These are phyloP conservation scores for Proterorhinus semilunaris DNA, from an alignment of 2,113 vertebrate genomes.

Conservation along the genomic window DNA sequence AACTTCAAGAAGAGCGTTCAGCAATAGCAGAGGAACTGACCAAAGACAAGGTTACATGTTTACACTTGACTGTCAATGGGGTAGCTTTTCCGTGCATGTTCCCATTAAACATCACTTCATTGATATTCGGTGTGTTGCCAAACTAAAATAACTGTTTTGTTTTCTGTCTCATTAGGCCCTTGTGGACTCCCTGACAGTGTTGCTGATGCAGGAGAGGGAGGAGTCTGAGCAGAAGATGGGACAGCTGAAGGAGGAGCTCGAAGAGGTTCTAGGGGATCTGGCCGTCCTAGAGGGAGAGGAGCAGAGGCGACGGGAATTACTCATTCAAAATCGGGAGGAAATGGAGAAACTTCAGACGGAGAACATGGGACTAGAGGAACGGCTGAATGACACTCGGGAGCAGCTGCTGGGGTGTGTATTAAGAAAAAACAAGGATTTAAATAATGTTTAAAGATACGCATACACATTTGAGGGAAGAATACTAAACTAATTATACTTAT, in stretches of 20 bases:
- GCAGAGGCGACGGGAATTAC: constrained; percentile 65
- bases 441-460: too few relatives aligned
- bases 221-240: constrained; percentile 71
- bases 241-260: constrained; percentile 82
- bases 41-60: constrained; percentile 80
- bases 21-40: constrained; percentile 70
- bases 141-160: background rate
- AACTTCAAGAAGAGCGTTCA: constrained; percentile 75
- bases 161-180: constrained; percentile 69
- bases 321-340: constrained; percentile 67
- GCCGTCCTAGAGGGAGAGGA: constrained; percentile 81
- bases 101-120: background rate
- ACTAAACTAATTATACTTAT: too few relatives aligned
- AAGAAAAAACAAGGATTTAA: background rate
- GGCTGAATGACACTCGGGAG: constrained; percentile 67
- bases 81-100: background rate
- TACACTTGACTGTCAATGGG: background rate
- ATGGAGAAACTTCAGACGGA: constrained; percentile 73
- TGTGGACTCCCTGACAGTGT: constrained; percentile 72
- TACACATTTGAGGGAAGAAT: too few relatives aligned
- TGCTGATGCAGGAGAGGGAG: constrained; percentile 75
- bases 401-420: constrained; percentile 79
- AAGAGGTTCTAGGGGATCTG: constrained; percentile 83
- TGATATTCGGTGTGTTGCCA: too few relatives aligned
- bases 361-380: constrained; percentile 68